Evolutionary conservation across 1,140 invertebrate species (phyloP), one percentile per base, ranked within the genome.

Genomic region (Geopemphigus sp.): DNA sequence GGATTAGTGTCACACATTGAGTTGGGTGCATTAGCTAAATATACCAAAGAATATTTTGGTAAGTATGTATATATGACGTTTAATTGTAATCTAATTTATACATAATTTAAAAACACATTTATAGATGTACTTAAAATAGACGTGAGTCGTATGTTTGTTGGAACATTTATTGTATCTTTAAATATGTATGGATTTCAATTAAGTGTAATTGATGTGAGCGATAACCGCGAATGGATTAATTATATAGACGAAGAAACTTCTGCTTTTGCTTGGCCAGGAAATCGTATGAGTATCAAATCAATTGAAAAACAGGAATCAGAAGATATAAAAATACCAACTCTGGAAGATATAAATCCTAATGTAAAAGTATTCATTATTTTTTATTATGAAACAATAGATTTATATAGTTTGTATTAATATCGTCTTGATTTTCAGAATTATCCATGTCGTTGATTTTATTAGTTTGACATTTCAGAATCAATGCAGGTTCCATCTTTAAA

Each of bases 161-260:
- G 93, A 2, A 86, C 89, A 64, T 86, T 93, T 61, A 92, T 95
- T 87, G 94, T 93, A 4, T 95, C 93, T 0, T 86, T 95, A 68
- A 91, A 95, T 82, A 95, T 93, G 89, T 88, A 90, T 76, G 94
- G 94, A 1, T 86, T 95, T 73, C 93, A 94, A 82, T 87, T 95
- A 26, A 91, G 91, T 32, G 70, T 94, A 17, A 83, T 95, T 19
- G 89, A 90, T 83, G 83, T 93, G 61, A 86, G 85, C 11, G 83
- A 87, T 39, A 82, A 84, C 5, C 83, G 85, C 5, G 45, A 86
- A 0, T 89, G 90, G 84, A 78, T 92, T 26, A 82, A 85, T 10
- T 86, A 87, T 70, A 83, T 93, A 0, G 91, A 92, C 82, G 85
- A 86, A 1, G 84, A 86, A 54, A 91, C 91, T 0, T 84, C 87